Conservation (phyloP, 2,888 invertebrate species). For the Lasiommata megera region DNA sequence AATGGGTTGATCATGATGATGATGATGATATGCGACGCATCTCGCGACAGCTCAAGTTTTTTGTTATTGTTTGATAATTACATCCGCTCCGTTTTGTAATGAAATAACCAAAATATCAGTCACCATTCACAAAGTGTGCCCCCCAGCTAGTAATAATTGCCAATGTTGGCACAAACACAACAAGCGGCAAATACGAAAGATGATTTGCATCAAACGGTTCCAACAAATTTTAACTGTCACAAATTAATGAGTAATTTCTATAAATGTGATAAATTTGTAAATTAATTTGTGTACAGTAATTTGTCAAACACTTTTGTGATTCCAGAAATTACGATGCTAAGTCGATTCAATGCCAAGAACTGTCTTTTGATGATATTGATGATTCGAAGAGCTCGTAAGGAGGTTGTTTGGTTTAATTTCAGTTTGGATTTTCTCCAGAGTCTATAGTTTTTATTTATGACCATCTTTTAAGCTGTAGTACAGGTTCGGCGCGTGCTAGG, state of each 20-base stretch:
- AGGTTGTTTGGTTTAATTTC: not conserved
- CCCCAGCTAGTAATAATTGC: not conserved
- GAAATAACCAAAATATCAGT: too few species aligned
- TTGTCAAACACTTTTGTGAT: not conserved
- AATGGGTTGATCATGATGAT: too few species aligned
- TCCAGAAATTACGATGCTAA: not conserved
- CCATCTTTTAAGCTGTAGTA: too few species aligned
- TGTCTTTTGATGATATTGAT: not conserved
- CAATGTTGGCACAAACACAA: slow-evolving; percentile 27
- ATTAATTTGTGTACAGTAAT: not conserved
- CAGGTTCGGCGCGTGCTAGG: too few species aligned
- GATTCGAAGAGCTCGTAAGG: not conserved
- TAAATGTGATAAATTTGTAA: not conserved
- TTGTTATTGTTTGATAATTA: too few species aligned
- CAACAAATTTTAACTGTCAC: not conserved
- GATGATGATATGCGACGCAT: too few species aligned
- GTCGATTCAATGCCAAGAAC: not conserved
- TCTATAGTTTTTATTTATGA: too few species aligned
- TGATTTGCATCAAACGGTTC: slow-evolving; percentile 24
- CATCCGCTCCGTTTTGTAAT: too few species aligned
- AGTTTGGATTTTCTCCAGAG: too few species aligned
- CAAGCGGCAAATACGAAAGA: slow-evolving; percentile 8
- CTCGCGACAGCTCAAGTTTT: too few species aligned
- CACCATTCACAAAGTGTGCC: not conserved
- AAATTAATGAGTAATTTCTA: not conserved